Evolutionary conservation across 1,140 invertebrate species (phyloP).

Genomic region (Drosophila pseudoobscura): DNA sequence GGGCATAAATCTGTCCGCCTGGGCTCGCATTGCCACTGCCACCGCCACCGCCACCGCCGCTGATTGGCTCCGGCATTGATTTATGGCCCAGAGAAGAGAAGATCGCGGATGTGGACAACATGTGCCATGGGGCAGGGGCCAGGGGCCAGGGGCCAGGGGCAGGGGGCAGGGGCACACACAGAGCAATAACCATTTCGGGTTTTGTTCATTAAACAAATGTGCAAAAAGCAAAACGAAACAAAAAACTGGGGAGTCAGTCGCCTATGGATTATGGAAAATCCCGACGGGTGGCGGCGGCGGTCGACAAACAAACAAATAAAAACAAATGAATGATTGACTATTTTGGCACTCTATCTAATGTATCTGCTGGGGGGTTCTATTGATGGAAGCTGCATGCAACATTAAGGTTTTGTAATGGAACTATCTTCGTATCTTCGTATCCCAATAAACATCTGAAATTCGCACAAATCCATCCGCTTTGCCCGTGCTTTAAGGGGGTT

Average conservation of each 20-base stretch:
- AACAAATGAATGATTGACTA: slow-evolving; percentile 40
- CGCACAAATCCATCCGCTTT: too few species aligned
- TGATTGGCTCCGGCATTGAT: slow-evolving; percentile 57
- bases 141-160: neutral
- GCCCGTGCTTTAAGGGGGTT: too few species aligned
- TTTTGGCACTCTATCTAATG: slow-evolving; percentile 34
- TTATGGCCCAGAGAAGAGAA: slow-evolving; percentile 34
- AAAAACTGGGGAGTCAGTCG: neutral
- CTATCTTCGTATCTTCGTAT: too few species aligned
- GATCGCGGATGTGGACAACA: slow-evolving; percentile 38
- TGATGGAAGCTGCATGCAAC: too few species aligned
- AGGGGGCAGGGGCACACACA: neutral
- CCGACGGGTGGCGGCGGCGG: neutral
- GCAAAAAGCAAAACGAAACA: slow-evolving; percentile 26
- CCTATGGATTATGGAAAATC: slow-evolving; percentile 12
- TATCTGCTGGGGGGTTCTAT: too few species aligned
- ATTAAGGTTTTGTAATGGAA: too few species aligned
- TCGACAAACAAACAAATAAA: slow-evolving; percentile 25
- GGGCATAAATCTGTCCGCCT: too few species aligned
- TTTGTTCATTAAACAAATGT: slow-evolving; percentile 59
- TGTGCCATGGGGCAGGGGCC: slow-evolving; percentile 13
- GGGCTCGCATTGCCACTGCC: neutral
- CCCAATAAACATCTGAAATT: too few species aligned
- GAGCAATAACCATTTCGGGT: slow-evolving; percentile 47
- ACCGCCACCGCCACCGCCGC: neutral